Evolutionary conservation across 1,140 invertebrate species (phyloP).

Genomic region (Trigoniulus corallinus): DNA sequence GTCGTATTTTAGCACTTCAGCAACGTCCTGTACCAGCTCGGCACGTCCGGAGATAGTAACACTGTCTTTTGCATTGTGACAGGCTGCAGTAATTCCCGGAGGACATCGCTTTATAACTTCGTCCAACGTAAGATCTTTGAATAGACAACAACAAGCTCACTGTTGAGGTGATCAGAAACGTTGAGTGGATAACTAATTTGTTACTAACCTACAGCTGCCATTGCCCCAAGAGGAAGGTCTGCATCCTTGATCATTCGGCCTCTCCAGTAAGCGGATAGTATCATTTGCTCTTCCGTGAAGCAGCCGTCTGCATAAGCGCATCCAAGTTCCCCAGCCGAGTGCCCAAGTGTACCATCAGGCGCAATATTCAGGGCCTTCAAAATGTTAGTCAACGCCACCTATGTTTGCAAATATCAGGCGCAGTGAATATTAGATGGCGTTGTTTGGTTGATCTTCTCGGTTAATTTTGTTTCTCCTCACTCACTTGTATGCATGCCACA

Average conservation of each 20-base stretch:
- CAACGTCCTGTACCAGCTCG: conserved; percentile 47
- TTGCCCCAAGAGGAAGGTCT: conserved; percentile 49
- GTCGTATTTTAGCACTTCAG: conserved; percentile 53
- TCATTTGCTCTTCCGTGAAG: conserved; percentile 78
- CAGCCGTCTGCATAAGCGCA: conserved; percentile 94
- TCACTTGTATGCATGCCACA: too few relatives aligned
- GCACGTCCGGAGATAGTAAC: conserved; percentile 83
- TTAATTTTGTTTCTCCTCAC: too few relatives aligned
- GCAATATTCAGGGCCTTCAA: conserved; percentile 55
- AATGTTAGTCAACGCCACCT: conserved; percentile 77
- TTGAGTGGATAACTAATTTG: not conserved
- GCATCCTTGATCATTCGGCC: conserved; percentile 70
- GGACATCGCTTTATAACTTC: conserved; percentile 57
- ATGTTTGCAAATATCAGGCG: not conserved
- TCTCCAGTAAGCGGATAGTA: conserved; percentile 80
- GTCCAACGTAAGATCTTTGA: conserved; percentile 65
- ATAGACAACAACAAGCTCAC: too few relatives aligned
- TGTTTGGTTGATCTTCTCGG: too few relatives aligned
- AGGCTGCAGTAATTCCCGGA: conserved; percentile 60
- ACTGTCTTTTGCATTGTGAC: conserved; percentile 80
- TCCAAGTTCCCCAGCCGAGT: conserved; percentile 85
- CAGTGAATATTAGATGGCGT: not conserved
- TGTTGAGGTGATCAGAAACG: not conserved
- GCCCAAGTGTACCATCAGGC: conserved; percentile 87
- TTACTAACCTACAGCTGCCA: conserved; percentile 54